A percentile compares a stretch with the other conserved stretches of the same genome.
These are phyloP conservation scores for Boloria euphrosyne DNA, from an alignment of 2,888 invertebrate genomes.

Conservation along the genomic window DNA sequence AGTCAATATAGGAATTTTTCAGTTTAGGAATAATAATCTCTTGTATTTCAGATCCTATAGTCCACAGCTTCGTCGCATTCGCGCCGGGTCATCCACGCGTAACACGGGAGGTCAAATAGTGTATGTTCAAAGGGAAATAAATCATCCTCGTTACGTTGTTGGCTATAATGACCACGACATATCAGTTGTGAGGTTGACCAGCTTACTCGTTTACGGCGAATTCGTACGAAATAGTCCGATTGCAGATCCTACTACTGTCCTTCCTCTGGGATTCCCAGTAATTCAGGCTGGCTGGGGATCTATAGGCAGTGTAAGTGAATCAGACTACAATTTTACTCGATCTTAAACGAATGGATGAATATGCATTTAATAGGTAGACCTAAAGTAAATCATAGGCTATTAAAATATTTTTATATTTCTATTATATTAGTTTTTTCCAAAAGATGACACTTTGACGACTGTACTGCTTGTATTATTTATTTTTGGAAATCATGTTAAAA, in stretches of 20 bases:
- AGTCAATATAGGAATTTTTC: no score
- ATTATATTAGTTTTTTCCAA: no score
- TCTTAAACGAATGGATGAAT: no score
- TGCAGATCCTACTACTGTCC: constrained; percentile 6
- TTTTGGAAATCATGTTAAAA: no score
- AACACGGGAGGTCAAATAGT: constrained; percentile 51
- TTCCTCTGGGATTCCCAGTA: constrained; percentile 48
- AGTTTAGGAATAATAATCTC: background rate
- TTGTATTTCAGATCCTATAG: constrained; percentile 44
- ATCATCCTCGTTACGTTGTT: constrained; percentile 52
- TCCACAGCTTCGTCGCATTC: constrained; percentile 48
- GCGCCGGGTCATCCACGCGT: constrained; percentile 53
- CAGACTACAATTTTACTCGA: no score
- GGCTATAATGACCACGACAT: constrained; percentile 50
- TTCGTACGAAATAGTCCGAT: constrained; percentile 45
- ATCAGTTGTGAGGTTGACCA: constrained; percentile 43
- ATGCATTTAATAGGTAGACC: no score
- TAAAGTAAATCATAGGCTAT: no score
- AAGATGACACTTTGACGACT: no score
- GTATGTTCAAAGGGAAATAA: constrained; percentile 39
- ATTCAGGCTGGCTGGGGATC: constrained; percentile 55
- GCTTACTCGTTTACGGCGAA: constrained; percentile 40
- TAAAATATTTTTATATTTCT: no score
- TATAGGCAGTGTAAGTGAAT: constrained; percentile 36
- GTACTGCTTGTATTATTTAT: no score